phyloP scores from a whole-genome alignment of 30 jellyfish, hydroid and myxozoan species.

The Euphysa ruthae region DNA sequence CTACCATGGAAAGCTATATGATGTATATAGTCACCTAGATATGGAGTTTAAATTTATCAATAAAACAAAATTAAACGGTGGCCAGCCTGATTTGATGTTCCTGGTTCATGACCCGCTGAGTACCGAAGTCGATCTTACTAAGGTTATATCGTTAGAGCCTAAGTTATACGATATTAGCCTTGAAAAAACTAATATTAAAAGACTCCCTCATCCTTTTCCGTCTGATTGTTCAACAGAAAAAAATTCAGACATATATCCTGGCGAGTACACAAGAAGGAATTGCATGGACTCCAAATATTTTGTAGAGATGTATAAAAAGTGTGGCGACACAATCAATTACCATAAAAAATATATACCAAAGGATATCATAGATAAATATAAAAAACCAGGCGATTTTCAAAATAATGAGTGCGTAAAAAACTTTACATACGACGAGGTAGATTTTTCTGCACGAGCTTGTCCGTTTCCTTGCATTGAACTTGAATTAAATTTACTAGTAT shows the following conservation, averaged over 20 bases:
- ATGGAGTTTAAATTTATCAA: background rate
- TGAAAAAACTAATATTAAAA: background rate
- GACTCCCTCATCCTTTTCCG: conserved; percentile 7
- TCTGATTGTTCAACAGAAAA: background rate
- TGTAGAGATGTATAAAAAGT: background rate
- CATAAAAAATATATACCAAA: background rate
- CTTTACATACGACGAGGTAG: background rate
- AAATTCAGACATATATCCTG: conserved; percentile 3
- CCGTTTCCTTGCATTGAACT: conserved; percentile 23
- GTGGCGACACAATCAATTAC: conserved; percentile 23
- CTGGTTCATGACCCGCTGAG: conserved; percentile 10
- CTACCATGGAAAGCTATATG: conserved; percentile 1
- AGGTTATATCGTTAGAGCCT: background rate
- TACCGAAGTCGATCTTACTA: conserved; percentile 7
- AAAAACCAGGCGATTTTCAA: background rate
- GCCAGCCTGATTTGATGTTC: too few species aligned
- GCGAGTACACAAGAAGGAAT: background rate
- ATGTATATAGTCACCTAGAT: conserved; percentile 14
- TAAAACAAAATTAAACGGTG: background rate
- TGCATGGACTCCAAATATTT: conserved; percentile 6
- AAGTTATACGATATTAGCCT: conserved; percentile 10
- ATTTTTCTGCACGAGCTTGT: background rate
- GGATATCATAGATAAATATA: background rate
- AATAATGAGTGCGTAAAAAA: background rate
- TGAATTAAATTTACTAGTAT: background rate